Base-by-base conservation (phyloP, 1,140 invertebrate genomes). In the Pararge aegeria region DNA sequence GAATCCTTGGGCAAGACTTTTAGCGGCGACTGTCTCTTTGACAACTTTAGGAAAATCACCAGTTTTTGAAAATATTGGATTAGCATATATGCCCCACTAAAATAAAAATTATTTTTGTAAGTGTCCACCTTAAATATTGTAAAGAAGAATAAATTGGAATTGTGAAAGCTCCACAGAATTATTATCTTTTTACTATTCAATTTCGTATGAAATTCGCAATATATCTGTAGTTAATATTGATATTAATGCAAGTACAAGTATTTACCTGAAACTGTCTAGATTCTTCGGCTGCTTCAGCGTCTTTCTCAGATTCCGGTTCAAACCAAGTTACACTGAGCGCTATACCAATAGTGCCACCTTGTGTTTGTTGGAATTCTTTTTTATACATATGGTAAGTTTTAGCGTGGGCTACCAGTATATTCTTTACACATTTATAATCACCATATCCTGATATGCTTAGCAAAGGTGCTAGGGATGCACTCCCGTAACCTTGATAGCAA, bases 11-110 rank as follows among this genome's bases (percentile, higher is more conserved):
- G 53, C 56, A 5, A 62, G 46, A 68, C 91, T 92, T 54, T 92
- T 94, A 30, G 62, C 73, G 29, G 66, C 90, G 53, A 93, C 81
- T 55, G 80, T 78, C 19, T 87, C 66, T 68, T 91, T 92, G 85
- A 94, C 90, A 0, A 90, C 46, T 46, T 72, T 55, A 5, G 93
- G 92, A 75, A 92, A 94, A 66, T 93, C 92, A 1, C 94, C 93
- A 0, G 73, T 63, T 51, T 85, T 59, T 0, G 88, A 89, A 75
- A 91, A 92, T 60, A 94, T 91, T 1, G 92, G 92, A 79, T 94
- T 64, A 5, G 72, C 65, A 27, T 80, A 84, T 50, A 63, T 37
- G 10, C 73, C 77, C 74, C 73, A 80, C 83, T 87, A 50, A 60
- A 75, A 78, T 20, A 55, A 55, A 50, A 34, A 60, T 24, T n/a